Evolutionary conservation across 1,140 invertebrate genomes (phyloP).

Genomic region (Tyrophagus putrescentiae): DNA sequence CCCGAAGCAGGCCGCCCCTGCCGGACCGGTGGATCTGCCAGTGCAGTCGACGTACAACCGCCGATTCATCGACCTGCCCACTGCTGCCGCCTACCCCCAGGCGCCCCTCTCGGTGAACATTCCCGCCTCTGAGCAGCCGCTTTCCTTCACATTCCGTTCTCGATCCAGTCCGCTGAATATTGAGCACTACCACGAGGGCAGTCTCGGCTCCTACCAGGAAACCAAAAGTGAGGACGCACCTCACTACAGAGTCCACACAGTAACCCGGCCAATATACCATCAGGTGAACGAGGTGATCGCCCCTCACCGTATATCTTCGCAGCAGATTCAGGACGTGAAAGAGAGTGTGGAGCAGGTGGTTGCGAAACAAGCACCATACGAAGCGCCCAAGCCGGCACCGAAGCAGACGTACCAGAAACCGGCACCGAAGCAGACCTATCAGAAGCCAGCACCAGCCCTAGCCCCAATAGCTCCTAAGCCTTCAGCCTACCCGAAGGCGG

Average conservation of each 20-base stretch:
- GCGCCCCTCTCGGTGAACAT: background rate
- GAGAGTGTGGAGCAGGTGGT: background rate
- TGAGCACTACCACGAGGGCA: conserved; percentile 14
- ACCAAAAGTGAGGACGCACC: conserved; percentile 17
- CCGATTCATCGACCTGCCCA: background rate
- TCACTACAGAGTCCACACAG: conserved; percentile 5
- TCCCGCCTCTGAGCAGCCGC: background rate
- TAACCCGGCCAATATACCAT: conserved; percentile 6
- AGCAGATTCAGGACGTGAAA: background rate
- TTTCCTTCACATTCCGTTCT: conserved; percentile 1
- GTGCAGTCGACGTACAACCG: background rate
- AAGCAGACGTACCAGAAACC: background rate
- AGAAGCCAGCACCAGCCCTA: background rate
- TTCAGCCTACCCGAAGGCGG: background rate
- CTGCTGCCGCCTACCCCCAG: background rate
- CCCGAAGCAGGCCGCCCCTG: too few species aligned
- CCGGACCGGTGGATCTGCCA: too few species aligned
- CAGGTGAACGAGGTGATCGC: background rate
- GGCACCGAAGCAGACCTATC: background rate
- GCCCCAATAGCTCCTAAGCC: background rate
- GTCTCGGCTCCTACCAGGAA: background rate
- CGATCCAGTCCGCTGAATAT: conserved; percentile 16
- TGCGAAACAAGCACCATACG: background rate
- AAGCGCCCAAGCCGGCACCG: background rate
- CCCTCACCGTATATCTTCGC: background rate